Evolutionary conservation across 2,113 vertebrate species (phyloP).

Genomic region (Erinaceus europaeus): DNA sequence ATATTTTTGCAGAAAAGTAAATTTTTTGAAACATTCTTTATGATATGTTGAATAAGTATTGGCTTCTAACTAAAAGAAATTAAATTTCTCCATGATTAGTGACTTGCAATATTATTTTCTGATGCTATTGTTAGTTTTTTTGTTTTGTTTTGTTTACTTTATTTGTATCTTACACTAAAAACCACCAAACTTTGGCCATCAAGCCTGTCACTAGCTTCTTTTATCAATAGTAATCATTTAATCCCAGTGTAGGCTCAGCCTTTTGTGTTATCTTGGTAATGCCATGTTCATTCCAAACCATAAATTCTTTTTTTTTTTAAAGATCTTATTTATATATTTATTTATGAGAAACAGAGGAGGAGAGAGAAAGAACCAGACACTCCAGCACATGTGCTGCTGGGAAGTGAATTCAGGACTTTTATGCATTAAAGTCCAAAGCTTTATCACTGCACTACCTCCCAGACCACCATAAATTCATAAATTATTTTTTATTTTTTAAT

Average conservation of each 20-base stretch:
- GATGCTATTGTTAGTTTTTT: constrained; percentile 22
- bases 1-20: not conserved
- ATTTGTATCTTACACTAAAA: not conserved
- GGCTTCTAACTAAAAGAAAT: constrained; percentile 37
- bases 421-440: too few species aligned
- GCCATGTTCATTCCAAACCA: not conserved
- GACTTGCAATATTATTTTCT: not conserved
- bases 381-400: too few species aligned
- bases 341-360: too few species aligned
- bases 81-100: not conserved
- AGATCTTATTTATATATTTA: too few species aligned
- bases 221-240: not conserved
- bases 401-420: too few species aligned
- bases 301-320: not conserved
- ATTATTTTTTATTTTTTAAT: too few species aligned
- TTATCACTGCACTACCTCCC: not conserved
- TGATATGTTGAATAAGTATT: not conserved
- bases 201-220: not conserved
- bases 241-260: not conserved
- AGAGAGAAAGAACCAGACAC: too few species aligned
- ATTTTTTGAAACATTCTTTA: not conserved
- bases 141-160: not conserved
- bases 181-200: constrained; percentile 4
- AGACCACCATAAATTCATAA: too few species aligned
- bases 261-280: not conserved